These are phyloP conservation scores for Microplitis mediator DNA, from an alignment of 1,140 invertebrate species.

Conservation along the genomic window DNA sequence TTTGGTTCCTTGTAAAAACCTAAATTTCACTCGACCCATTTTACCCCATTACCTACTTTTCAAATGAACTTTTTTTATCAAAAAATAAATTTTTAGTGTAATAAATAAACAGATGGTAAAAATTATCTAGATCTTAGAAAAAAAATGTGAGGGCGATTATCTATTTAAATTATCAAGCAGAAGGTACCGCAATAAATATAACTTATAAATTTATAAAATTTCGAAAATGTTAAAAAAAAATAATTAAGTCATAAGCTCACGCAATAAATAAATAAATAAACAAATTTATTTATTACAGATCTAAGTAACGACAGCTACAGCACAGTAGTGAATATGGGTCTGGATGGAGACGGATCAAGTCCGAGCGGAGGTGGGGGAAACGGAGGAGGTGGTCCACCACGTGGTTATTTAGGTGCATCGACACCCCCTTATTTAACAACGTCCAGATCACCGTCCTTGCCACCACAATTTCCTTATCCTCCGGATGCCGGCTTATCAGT, in stretches of 20 bases:
- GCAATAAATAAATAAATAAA: conserved; percentile 12
- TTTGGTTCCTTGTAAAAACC: too few species aligned
- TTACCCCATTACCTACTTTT: too few species aligned
- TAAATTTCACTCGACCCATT: too few species aligned
- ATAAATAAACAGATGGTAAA: too few species aligned
- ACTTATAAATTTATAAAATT: too few species aligned
- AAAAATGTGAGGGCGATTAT: too few species aligned
- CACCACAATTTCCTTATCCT: conserved; percentile 73
- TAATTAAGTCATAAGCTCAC: not conserved
- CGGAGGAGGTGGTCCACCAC: conserved; percentile 64
- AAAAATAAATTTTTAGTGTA: too few species aligned
- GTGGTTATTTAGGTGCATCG: conserved; percentile 67
- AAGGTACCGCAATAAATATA: too few species aligned
- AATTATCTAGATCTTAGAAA: too few species aligned
- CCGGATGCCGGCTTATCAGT: conserved; percentile 72
- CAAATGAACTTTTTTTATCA: too few species aligned
- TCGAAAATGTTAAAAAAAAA: not conserved
- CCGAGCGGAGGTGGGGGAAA: conserved; percentile 70
- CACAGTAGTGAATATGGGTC: conserved; percentile 76
- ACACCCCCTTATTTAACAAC: conserved; percentile 82
- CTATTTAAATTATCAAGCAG: too few species aligned
- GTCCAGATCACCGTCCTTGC: conserved; percentile 72
- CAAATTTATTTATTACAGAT: conserved; percentile 68
- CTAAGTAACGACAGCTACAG: conserved; percentile 87
- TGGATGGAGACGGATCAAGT: conserved; percentile 77